Evolutionary conservation across 2,888 invertebrate species (phyloP).

Genomic region (Troilus luridus): DNA sequence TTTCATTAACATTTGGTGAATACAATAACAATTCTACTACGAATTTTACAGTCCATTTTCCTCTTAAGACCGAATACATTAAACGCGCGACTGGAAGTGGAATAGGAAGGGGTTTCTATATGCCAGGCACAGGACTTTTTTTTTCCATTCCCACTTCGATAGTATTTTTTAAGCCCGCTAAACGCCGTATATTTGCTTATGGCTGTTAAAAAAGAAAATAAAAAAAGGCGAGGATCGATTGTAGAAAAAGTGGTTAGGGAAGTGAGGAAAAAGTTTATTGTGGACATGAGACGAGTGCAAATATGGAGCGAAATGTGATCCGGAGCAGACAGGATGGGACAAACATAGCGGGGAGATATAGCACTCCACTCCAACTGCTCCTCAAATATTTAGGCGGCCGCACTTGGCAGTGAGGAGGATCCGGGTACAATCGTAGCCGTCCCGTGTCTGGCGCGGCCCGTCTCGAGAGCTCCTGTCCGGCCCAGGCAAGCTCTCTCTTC

Average conservation of each 20-base stretch:
- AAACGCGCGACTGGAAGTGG: neutral
- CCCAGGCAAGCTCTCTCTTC: neutral
- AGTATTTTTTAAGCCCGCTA: neutral
- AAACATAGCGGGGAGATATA: constrained; percentile 7
- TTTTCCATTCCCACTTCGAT: neutral
- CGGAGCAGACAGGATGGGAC: neutral
- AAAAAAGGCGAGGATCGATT: constrained; percentile 11
- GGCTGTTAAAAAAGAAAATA: constrained; percentile 7
- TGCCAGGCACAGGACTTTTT: neutral
- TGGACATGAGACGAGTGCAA: constrained; percentile 18
- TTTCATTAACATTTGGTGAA: too few species aligned
- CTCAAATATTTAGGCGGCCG: neutral
- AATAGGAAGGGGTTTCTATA: neutral
- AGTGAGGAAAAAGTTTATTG: constrained; percentile 39
- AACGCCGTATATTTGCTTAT: constrained; percentile 36
- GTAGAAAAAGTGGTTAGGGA: constrained; percentile 14
- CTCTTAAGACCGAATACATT: neutral
- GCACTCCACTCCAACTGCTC: neutral
- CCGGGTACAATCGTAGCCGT: neutral
- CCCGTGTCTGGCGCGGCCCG: neutral
- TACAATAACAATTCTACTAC: neutral
- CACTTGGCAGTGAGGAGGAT: constrained; percentile 15
- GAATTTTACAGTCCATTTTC: neutral
- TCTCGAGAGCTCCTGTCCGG: neutral
- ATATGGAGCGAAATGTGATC: constrained; percentile 45